Percentiles rank a stretch among this genome's conserved stretches.
These are phyloP conservation scores for Antechinus stuartii DNA, from an alignment of 2,113 vertebrate genomes.

Conservation along the genomic window DNA sequence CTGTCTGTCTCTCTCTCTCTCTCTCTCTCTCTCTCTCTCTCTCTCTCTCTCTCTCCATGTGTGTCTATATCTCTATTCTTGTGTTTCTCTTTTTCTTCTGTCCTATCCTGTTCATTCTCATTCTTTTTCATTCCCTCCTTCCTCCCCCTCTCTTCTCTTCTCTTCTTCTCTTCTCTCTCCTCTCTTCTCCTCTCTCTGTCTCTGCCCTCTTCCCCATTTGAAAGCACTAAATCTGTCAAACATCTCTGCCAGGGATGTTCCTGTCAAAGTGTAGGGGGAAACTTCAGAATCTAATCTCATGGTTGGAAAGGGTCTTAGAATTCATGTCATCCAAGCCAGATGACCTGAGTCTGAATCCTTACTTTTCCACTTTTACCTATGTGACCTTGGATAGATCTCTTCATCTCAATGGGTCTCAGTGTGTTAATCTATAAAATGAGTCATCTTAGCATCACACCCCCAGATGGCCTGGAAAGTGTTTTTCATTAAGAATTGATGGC, in stretches of 20 bases:
- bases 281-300: slow-evolving; percentile 17
- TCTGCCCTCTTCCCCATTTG: slow-evolving; percentile 7
- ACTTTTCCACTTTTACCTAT: background rate
- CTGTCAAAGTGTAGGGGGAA: slow-evolving; percentile 14
- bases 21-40: too few relatives aligned
- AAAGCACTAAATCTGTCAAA: slow-evolving; percentile 64
- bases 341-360: background rate
- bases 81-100: too few relatives aligned
- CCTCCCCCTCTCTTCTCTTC: too few relatives aligned
- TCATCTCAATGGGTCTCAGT: background rate
- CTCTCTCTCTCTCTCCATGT: too few relatives aligned
- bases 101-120: too few relatives aligned
- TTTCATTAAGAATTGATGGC: background rate
- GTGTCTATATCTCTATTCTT: too few relatives aligned
- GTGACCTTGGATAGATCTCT: background rate
- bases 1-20: too few relatives aligned
- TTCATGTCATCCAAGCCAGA: slow-evolving; percentile 44
- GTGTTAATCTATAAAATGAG: background rate
- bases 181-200: background rate
- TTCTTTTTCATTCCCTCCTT: too few relatives aligned
- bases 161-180: too few relatives aligned
- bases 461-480: background rate
- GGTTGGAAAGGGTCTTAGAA: slow-evolving; percentile 25
- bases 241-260: slow-evolving; percentile 53
- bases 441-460: background rate